Base-by-base conservation (phyloP, 2,797 vertebrate species). In the Sciurus vulgaris region DNA sequence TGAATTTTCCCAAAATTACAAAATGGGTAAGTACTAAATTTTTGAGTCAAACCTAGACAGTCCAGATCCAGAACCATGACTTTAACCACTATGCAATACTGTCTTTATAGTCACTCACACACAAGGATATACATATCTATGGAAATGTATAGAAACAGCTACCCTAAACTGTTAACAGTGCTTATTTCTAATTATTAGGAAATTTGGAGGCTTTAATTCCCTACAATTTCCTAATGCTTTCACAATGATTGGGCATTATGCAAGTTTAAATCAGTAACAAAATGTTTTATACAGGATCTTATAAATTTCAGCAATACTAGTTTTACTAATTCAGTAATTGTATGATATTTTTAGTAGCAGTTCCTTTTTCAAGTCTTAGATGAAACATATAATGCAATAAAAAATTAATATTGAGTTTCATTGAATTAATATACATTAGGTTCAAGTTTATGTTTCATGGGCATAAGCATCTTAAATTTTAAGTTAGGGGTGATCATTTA, bases 371-470 rank as follows among this genome's bases (percentile, higher is more conserved):
- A 85, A 84, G 85, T 63, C 51, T 72, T 63, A 51, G 35, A 61
- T 89, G 38, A 67, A 20, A 74, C 26, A 38, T 18, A 76, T 18
- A 76, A 10, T 26, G 26, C 24, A 67, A 76, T 24, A 41, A 3
- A 92, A 95, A 84, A 54, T 84, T 54, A 92, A 83, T 33, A 69
- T 54, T 61, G n/a, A 41, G 17, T 72, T 44, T 26, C 12, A 85
- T 54, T 95, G 92, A 49, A 89, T n/a, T 89, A 63, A 54, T 38
- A 38, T 54, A 78, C 14, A 78, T 33, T 65, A 33, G 44, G 79
- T 10, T 77, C 35, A 82, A 38, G 38, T 79, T 72, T 90, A 72
- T 72, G 26, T 76, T 84, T 88, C 51, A n/a, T 59, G n/a, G 44
- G 28, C 41, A 30, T 77, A 54, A 56, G 84, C 28, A 63, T 30